Base-by-base conservation (phyloP, 2,888 invertebrate genomes). In the Ectobius pallidus region DNA sequence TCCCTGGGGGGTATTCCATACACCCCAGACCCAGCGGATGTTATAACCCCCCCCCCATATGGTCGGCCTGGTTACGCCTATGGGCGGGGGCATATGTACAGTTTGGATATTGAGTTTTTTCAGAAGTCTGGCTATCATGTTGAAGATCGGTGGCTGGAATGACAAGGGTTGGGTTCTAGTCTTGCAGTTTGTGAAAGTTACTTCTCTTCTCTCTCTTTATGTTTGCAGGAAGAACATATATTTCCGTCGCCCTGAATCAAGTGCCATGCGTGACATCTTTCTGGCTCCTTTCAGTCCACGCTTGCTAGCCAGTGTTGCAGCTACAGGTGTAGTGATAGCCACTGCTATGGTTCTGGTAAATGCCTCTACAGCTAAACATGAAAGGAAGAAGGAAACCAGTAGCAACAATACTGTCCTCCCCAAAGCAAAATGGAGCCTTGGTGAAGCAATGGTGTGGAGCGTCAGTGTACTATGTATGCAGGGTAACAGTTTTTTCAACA, bases 401-500 rank as follows among this genome's bases (percentile, higher is more conserved):
- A 14, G n/a, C 27, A 30, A 58, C 30, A 30, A 30, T 30, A 58
- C 16, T 14, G 27, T 16, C n/a, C 14, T 1, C 14, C n/a, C 16
- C 30, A 58, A 58, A n/a, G 30, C 58, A 16, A 74, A 78, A 20
- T 79, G 79, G 61, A 81, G 81, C 3, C 84, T 85, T 27, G 85
- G 86, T 0, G 89, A 90, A 76, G 87, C 88, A 0, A 78, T 87
- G 0, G 81, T 90, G 55, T 90, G 89, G 89, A 87, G 88, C 16
- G 85, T 87, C 34, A 88, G 88, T 69, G 87, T 90, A 76, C 84
- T 90, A 76, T 88, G 88, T 77, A 89, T 89, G 82, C 90, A 90
- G 86, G 90, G 89, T 89, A 74, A 42, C 52, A 34, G 68, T 11
- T 7, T 34, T 34, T 34, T 34, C 11, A 34, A 34, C n/a, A n/a